Evolutionary conservation across 2,888 invertebrate species (phyloP), one percentile per base, ranked within the genome.

Genomic region (Meta bourneti): DNA sequence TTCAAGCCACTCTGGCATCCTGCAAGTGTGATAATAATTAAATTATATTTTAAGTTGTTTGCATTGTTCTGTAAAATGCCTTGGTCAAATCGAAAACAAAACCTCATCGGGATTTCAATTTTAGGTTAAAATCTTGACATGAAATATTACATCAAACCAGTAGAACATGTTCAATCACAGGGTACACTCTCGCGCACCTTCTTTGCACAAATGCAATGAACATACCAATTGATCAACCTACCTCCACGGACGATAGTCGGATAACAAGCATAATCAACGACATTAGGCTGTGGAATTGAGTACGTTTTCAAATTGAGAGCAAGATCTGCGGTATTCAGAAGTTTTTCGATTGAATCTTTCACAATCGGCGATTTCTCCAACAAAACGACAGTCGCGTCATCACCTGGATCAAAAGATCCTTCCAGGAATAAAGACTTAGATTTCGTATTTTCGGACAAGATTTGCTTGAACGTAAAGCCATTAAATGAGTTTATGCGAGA

Each of bases 321-420:
- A 34, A 93, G 84, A 72, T 87, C 84, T 5, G 93, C 91, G 19
- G 77, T 79, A 71, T 89, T 88, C 49, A 93, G 70, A 19, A 93
- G 81, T 85, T 91, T 89, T 52, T 92, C 90, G n/a, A 91, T 77
- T 69, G 85, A 95, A 95, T 96, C 96, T 93, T 96, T 96, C 71
- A 96, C 96, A 94, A 98, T 98, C 75, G 97, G 97, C 94, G 97
- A 97, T 95, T 98, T 98, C 94, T 98, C 98, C 72, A 98, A 95
- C 93, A 98, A 95, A 89, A 98, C 95, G 93, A 98, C 95, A 20
- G 97, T 98, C 71, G 87, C 83, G 19, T 79, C 54, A 5, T 81
- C 82, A 19, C 20, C 77, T n/a, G 61, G 71, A 51, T 88, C 90
- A 70, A 93, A 90, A 13, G 34, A 11, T 11, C 92, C 91, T 80